phyloP scores from a whole-genome alignment of 2,888 invertebrate species.

The Drosophila bunnanda region DNA sequence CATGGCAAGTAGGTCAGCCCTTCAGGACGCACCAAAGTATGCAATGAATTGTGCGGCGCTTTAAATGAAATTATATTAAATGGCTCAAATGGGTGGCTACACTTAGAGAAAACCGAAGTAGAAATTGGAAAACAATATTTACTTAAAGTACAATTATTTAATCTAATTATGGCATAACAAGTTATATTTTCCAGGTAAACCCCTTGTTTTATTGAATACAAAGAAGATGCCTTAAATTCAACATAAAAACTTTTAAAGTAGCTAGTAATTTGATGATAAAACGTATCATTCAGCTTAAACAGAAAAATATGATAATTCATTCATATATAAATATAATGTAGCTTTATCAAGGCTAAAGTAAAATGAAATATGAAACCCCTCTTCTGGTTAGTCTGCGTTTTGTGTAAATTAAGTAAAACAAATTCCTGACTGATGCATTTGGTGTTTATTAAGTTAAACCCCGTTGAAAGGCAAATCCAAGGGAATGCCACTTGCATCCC shows the following conservation, averaged over 20 bases:
- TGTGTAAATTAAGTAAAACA: constrained; percentile 15
- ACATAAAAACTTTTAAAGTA: neutral
- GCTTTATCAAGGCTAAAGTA: neutral
- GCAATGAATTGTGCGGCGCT: constrained; percentile 66
- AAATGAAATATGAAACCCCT: no score
- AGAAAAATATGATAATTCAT: neutral
- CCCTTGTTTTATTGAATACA: neutral
- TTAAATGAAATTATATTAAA: constrained; percentile 68
- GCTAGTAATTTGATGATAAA: neutral
- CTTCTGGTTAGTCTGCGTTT: no score
- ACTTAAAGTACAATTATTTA: neutral
- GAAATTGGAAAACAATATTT: neutral
- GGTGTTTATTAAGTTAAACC: constrained; percentile 44
- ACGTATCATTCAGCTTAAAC: no score
- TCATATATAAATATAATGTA: neutral
- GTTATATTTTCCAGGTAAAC: neutral
- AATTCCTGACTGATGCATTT: constrained; percentile 58
- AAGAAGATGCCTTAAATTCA: neutral
- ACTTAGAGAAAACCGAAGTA: neutral
- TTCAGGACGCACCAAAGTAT: constrained; percentile 66
- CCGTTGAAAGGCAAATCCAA: constrained; percentile 5
- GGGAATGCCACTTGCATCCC: constrained; percentile 6
- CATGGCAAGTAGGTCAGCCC: constrained; percentile 61
- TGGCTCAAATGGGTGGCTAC: constrained; percentile 35
- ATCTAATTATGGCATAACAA: neutral